Evolutionary conservation across 2,797 vertebrate species (phyloP), one percentile per base, ranked within the genome.

Genomic region (Scarus forsteni): DNA sequence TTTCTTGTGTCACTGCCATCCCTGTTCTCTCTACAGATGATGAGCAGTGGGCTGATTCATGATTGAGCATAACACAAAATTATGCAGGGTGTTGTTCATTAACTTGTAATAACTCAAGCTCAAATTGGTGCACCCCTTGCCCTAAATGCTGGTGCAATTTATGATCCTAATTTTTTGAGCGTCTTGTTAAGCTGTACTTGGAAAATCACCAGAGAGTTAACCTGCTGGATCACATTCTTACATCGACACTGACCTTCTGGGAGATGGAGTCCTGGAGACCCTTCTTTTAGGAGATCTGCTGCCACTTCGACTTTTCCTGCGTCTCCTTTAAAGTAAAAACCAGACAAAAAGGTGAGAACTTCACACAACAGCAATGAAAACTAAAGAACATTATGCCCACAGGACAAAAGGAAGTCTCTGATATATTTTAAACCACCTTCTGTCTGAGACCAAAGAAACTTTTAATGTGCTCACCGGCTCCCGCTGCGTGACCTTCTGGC

Each of bases 251-350:
- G 69, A 99, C 98, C 96, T 97, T 58, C 97, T 91, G 7, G 96
- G 97, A 1, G 97, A 99, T 0, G 97, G 97, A n/a, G 98, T 95
- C 10, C 95, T 92, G 51, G 97, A 96, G 58, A 77, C 50, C 75
- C 93, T 97, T 76, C 94, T 95, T 66, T 97, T 99, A 2, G 97
- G 98, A 45, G 97, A 98, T 1, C 96, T 90, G 1, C 95, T 94
- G 52, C 60, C 79, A 55, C 92, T 98, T 55, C 95, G 93, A 88
- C 97, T 99, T 89, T 92, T 93, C 63, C 94, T 86, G 53, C 95
- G 95, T 48, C 96, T 94, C 60, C 96, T 95, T 60, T 87, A 36
- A 0, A 13, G 11, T n/a, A 69, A 8, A n/a, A 49, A 66, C 5
- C 14, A 15, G 8, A 71, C 1, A 61, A n/a, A 71, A 38, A 66